Evolutionary conservation across 2,113 vertebrate species (phyloP), one percentile per base, ranked within the genome.

Genomic region (Odocoileus hemionus): DNA sequence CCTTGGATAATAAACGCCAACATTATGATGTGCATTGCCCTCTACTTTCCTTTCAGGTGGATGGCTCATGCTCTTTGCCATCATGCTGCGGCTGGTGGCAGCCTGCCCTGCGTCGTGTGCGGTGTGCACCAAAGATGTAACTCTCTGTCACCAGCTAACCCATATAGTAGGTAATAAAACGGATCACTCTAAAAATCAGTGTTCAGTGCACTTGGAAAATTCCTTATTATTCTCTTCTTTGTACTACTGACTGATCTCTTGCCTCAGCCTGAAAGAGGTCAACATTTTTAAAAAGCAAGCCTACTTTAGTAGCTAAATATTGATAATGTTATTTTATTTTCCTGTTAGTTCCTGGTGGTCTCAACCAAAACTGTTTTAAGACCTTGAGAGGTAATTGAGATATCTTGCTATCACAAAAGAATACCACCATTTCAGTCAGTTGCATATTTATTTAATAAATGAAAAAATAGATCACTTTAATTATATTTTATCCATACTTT

Each of bases 111-210:
- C 87, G 7, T 98, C 99, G 30, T 99, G 99, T 83, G 93, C 87
- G 43, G 97, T 98, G 39, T 98, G 98, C 79, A 97, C 99, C 61
- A 98, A 98, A 86, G 98, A 98, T 6, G 97, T 98, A 54, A 95
- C 99, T 96, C 98, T 99, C 94, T 99, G 99, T 97, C 99, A 98
- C 78, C 98, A 99, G 67, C 98, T 99, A 70, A 94, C 98, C 61
- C 95, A 98, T 83, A 97, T 98, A 87, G 98, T 98, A 96, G 99
- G 98, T 99, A 98, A 98, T 94, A 47, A 89, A 80, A 79, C 4
- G 33, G 89, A 61, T 54, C 14, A 25, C 26, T 57, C n/a, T 36
- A 79, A 54, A 76, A 70, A 74, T 26, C 9, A 58, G 33, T 87
- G 50, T 50, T 90, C 26, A 14, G 6, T 26, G 33, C 79, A 52